Percentiles rank a stretch among this genome's conserved stretches.
These are phyloP conservation scores for Siniperca obscura DNA, from an alignment of 2,797 vertebrate genomes.

Conservation along the genomic window DNA sequence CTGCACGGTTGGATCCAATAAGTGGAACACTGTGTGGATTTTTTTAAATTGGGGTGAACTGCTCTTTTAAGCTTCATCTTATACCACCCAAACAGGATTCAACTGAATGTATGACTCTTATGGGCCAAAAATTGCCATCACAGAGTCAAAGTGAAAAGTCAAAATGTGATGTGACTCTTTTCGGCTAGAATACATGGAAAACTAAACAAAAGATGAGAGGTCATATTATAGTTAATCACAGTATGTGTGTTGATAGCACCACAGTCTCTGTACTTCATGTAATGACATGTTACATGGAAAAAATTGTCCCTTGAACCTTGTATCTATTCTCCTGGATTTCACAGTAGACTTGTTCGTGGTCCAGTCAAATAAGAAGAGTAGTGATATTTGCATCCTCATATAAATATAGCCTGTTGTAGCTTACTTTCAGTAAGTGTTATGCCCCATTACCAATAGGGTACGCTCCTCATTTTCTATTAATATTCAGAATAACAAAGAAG, in stretches of 20 bases:
- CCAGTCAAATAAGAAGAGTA: not conserved
- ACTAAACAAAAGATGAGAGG: conserved; percentile 14
- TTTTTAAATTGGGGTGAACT: not conserved
- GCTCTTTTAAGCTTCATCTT: not conserved
- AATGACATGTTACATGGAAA: not conserved
- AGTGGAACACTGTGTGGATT: not conserved
- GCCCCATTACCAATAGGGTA: not conserved
- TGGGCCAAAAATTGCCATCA: not conserved
- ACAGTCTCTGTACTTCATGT: not conserved
- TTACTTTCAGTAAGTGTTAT: not conserved
- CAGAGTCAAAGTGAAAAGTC: not conserved
- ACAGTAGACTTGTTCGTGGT: not conserved
- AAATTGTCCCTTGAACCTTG: not conserved
- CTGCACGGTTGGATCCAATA: not conserved
- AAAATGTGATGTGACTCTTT: not conserved
- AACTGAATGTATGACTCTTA: not conserved
- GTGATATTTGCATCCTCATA: not conserved
- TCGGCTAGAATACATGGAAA: not conserved
- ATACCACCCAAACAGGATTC: not conserved
- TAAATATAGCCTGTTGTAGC: not conserved
- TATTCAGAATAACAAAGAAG: conserved; percentile 9
- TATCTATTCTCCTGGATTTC: not conserved
- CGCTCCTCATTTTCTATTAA: not conserved
- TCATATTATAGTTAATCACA: conserved; percentile 18
- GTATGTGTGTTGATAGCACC: not conserved